phyloP scores from a whole-genome alignment of 1,140 invertebrate genomes.

The Euschistus heros region DNA sequence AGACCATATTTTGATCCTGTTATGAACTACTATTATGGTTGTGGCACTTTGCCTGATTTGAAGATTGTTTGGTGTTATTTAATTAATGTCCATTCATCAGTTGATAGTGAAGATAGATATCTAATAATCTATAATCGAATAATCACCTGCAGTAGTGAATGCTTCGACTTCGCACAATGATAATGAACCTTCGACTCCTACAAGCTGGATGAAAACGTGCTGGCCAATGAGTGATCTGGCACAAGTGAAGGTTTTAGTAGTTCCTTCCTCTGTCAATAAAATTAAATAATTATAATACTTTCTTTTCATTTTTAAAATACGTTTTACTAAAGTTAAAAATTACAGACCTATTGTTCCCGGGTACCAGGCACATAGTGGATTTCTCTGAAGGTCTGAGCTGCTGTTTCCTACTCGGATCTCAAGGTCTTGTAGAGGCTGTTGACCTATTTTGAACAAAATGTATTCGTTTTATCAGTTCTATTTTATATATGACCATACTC shows the following conservation, averaged over 20 bases:
- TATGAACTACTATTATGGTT: too few species aligned
- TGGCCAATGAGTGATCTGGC: slow-evolving; percentile 71
- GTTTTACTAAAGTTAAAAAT: neutral
- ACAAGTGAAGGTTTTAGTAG: slow-evolving; percentile 81
- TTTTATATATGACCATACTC: neutral
- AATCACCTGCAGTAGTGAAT: slow-evolving; percentile 74
- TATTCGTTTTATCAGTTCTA: too few species aligned
- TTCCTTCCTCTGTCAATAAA: slow-evolving; percentile 59
- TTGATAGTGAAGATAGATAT: too few species aligned
- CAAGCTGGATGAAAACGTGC: slow-evolving; percentile 77
- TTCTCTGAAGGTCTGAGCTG: slow-evolving; percentile 69
- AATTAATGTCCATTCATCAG: too few species aligned
- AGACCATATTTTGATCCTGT: too few species aligned
- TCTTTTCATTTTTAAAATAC: neutral
- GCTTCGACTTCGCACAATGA: slow-evolving; percentile 86
- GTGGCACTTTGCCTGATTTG: too few species aligned
- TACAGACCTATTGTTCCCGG: slow-evolving; percentile 74
- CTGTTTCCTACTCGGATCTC: slow-evolving; percentile 87
- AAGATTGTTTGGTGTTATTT: too few species aligned
- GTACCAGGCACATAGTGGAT: slow-evolving; percentile 86
- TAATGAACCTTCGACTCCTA: slow-evolving; percentile 78
- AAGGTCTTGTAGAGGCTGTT: slow-evolving; percentile 79
- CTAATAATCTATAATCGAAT: neutral
- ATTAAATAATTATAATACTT: too few species aligned
- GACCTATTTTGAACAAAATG: slow-evolving; percentile 43